A percentile compares a stretch with the other conserved stretches of the same genome.
These are phyloP conservation scores for Dendrocincla tyrannina DNA, from an alignment of 2,797 vertebrate genomes.

Conservation along the genomic window DNA sequence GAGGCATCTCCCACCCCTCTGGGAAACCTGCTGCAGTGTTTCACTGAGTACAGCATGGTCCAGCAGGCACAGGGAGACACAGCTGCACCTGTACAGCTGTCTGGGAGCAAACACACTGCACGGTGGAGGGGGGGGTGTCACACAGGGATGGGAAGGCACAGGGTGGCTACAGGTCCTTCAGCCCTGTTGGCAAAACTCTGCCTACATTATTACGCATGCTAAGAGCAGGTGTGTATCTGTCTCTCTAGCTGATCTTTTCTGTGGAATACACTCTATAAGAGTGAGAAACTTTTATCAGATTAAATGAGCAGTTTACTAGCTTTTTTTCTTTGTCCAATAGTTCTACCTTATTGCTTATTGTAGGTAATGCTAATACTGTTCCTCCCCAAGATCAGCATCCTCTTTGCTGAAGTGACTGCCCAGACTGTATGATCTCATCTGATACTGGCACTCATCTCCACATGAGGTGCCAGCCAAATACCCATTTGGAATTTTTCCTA, in stretches of 20 bases:
- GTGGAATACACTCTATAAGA: neutral
- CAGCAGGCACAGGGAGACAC: neutral
- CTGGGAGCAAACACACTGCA: neutral
- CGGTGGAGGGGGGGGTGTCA: rapidly evolving
- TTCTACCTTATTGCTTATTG: neutral
- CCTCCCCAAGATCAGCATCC: neutral
- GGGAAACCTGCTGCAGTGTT: neutral
- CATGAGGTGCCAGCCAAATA: neutral
- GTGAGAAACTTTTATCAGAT: neutral
- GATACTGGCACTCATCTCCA: neutral
- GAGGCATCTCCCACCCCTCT: neutral
- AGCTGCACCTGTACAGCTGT: neutral
- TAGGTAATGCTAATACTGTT: neutral
- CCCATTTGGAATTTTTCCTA: neutral
- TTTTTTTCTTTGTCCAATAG: neutral
- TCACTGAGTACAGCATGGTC: neutral
- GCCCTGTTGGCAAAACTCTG: neutral
- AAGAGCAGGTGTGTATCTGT: neutral
- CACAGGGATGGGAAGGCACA: neutral
- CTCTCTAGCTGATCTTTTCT: neutral
- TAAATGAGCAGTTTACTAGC: neutral
- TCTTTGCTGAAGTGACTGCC: neutral
- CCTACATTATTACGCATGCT: neutral
- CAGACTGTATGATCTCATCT: neutral
- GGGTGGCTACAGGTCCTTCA: neutral